These are phyloP conservation scores for Dione vanillae DNA, from an alignment of 2,888 invertebrate genomes.

Conservation along the genomic window DNA sequence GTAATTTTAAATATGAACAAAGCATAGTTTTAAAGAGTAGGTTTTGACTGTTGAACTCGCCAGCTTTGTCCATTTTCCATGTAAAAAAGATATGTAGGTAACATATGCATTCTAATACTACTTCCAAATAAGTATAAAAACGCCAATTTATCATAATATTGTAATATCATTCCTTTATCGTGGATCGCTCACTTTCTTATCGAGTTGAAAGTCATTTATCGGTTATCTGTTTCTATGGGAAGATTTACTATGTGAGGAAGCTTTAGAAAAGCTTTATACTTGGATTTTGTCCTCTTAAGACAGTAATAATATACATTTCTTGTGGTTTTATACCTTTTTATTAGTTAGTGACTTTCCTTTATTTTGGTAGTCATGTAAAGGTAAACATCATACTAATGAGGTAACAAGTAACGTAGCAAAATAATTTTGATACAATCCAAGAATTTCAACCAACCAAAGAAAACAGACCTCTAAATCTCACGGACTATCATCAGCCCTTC, in stretches of 20 bases:
- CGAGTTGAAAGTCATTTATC: slow-evolving; percentile 36
- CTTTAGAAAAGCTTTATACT: neutral
- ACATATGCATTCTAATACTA: neutral
- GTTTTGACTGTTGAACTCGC: too few species aligned
- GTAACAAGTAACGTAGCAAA: too few species aligned
- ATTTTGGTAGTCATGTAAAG: too few species aligned
- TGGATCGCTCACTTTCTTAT: slow-evolving; percentile 28
- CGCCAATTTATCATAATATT: slow-evolving; percentile 23
- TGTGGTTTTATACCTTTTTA: neutral
- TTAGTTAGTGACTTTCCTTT: neutral
- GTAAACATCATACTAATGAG: too few species aligned
- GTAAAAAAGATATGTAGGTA: neutral
- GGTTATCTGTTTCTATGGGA: slow-evolving; percentile 27
- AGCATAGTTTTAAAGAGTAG: too few species aligned
- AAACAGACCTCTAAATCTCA: too few species aligned
- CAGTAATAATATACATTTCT: neutral
- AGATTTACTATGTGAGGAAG: slow-evolving; percentile 2
- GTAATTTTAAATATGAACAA: too few species aligned
- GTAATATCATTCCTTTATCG: slow-evolving; percentile 21
- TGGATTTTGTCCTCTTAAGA: neutral
- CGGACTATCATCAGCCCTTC: too few species aligned
- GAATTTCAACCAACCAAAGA: too few species aligned
- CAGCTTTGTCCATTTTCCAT: too few species aligned
- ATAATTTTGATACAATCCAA: too few species aligned
- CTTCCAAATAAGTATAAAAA: slow-evolving; percentile 2